A percentile compares a stretch with the other conserved stretches of the same genome.
phyloP scores from a whole-genome alignment of 2,888 invertebrate species.

The Thelaira solivaga region DNA sequence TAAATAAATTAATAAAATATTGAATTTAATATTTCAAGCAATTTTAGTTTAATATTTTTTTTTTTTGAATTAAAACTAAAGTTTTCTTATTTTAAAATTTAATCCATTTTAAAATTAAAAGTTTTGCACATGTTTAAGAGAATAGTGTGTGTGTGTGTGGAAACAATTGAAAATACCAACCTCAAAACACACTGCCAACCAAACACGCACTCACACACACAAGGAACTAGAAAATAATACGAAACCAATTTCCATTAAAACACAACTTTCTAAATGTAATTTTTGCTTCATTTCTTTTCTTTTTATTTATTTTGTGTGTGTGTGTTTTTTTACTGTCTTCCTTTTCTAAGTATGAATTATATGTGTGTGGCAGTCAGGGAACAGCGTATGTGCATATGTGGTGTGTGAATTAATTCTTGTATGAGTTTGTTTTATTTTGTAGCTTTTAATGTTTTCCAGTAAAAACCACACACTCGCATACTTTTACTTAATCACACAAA shows the following conservation, averaged over 20 bases:
- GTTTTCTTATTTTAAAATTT: too few species aligned
- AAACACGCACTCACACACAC: background rate
- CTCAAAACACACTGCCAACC: background rate
- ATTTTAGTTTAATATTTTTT: too few species aligned
- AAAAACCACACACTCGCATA: slow-evolving; percentile 2
- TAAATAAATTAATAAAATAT: too few species aligned
- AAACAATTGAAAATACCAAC: background rate
- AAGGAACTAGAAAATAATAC: slow-evolving; percentile 13
- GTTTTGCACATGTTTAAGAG: background rate
- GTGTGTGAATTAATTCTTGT: slow-evolving; percentile 6
- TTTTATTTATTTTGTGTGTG: background rate
- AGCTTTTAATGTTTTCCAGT: slow-evolving; percentile 36
- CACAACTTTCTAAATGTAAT: slow-evolving; percentile 55
- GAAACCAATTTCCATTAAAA: slow-evolving; percentile 58
- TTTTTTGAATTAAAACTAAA: too few species aligned
- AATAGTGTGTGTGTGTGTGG: background rate
- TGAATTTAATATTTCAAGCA: too few species aligned
- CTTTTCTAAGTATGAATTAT: background rate
- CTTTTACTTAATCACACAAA: background rate
- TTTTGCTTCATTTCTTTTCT: slow-evolving; percentile 49
- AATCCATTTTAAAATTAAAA: slow-evolving; percentile 1
- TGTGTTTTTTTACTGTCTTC: slow-evolving; percentile 45
- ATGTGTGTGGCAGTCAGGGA: too few species aligned
- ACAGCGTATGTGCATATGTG: background rate
- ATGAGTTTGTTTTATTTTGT: slow-evolving; percentile 3